These are phyloP conservation scores for Diadromus collaris DNA, from an alignment of 2,888 invertebrate genomes.

Conservation along the genomic window DNA sequence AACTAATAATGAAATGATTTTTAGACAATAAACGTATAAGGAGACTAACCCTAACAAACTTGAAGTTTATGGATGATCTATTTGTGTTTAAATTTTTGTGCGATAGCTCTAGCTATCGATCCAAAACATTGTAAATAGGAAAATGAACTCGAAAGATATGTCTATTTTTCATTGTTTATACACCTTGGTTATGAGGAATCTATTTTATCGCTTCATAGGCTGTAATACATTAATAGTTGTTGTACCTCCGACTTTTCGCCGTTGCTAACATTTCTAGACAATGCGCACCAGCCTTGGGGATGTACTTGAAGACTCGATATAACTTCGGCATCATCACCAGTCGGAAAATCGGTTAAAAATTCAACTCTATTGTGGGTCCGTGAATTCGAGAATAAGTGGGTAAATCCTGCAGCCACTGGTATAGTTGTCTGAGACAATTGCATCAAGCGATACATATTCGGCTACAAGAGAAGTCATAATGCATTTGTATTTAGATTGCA, in stretches of 20 bases:
- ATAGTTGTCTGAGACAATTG: constrained; percentile 92
- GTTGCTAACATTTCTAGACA: constrained; percentile 93
- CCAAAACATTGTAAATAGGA: neutral
- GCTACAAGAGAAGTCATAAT: constrained; percentile 82
- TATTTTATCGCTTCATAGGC: neutral
- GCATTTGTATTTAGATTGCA: neutral
- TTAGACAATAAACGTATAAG: neutral
- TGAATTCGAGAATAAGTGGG: constrained; percentile 89
- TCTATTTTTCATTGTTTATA: neutral
- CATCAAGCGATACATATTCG: constrained; percentile 94
- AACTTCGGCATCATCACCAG: constrained; percentile 92
- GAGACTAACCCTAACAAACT: neutral
- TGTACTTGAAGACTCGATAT: constrained; percentile 95
- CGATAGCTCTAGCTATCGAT: too few species aligned
- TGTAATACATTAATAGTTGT: neutral
- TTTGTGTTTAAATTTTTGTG: too few species aligned
- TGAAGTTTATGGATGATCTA: neutral
- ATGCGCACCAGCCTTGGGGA: constrained; percentile 94
- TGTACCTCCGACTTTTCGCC: constrained; percentile 92
- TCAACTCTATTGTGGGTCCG: constrained; percentile 92
- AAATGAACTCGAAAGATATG: neutral
- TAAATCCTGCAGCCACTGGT: constrained; percentile 90
- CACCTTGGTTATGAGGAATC: neutral
- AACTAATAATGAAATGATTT: too few species aligned
- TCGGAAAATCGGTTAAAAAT: constrained; percentile 94